Evolutionary conservation across 2,113 vertebrate genomes (phyloP), one percentile per base, ranked within the genome.

Genomic region (Stigmatopora argus): DNA sequence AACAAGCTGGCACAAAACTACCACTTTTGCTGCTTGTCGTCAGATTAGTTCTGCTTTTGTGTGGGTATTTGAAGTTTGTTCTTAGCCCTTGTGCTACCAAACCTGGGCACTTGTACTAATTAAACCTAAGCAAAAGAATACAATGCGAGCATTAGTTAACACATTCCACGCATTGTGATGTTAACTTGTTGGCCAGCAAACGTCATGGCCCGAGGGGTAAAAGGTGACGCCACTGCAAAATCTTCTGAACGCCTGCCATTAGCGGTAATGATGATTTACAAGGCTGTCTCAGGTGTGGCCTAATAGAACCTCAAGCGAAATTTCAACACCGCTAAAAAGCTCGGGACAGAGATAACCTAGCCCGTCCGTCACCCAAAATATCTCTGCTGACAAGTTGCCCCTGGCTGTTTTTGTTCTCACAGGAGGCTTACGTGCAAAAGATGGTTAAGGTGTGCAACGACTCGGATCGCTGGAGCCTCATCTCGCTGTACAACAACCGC

Each of bases 401-500:
- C 8, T 52, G 7, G 18, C 3, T 64, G 15, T 41, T 8, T 41
- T 41, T 41, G 6, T n/a, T 62, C 66, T 66, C 67, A 51, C 12
- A 98, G 97, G 97, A 99, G 79, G 97, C 97, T 21, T 99, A 99
- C 45, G 97, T 99, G 82, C 97, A 99, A 90, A 99, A 99, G 92
- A 97, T 99, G 97, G 97, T 99, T 77, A 99, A 99, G 90, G 96
- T 99, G 62, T 98, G 94, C 85, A 99, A 96, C 55, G 95, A 97
- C 85, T 96, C 95, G 1, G 96, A 99, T 82, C 94, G 95, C 31
- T 99, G 97, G 97, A 98, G 96, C 86, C 95, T 99, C 71, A 98
- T 99, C 87, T 99, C 97, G 12, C 88, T 99, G 74, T 97, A 95
- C 77, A 99, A 99, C 91, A 98, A 98, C 91, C 93, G 91, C 3